These are phyloP conservation scores for Meliscaeva auricollis DNA, from an alignment of 2,888 invertebrate genomes.

Conservation along the genomic window DNA sequence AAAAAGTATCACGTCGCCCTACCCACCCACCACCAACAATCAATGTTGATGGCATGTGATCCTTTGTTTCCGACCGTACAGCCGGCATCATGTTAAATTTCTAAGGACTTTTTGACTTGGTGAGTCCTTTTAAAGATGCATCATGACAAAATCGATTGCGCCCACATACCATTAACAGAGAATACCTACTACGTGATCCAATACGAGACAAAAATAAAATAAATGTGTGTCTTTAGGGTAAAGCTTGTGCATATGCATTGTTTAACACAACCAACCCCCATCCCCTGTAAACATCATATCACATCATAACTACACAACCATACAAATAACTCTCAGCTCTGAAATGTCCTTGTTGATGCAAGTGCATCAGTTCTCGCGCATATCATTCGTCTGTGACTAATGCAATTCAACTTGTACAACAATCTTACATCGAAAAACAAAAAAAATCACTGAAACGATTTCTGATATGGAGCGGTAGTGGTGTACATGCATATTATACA, in stretches of 20 bases:
- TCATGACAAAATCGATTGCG: constrained; percentile 47
- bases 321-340: constrained; percentile 1
- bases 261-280: constrained; percentile 18
- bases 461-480: not conserved
- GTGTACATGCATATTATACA: constrained; percentile 11
- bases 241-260: constrained; percentile 39
- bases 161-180: constrained; percentile 17
- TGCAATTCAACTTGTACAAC: constrained; percentile 51
- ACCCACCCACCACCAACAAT: not conserved
- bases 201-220: constrained; percentile 4
- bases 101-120: constrained; percentile 50
- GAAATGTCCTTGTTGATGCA: constrained; percentile 68
- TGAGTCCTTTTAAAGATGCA: constrained; percentile 53
- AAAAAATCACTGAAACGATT: constrained; percentile 47
- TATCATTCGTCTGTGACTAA: constrained; percentile 70
- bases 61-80: constrained; percentile 46
- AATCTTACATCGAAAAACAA: constrained; percentile 21
- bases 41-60: constrained; percentile 49
- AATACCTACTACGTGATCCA: constrained; percentile 20
- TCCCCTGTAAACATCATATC: not conserved
- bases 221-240: constrained; percentile 73
- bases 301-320: constrained; percentile 23
- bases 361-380: constrained; percentile 73
- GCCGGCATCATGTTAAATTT: constrained; percentile 9
- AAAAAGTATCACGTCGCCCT: constrained; percentile 42